Evolutionary conservation across 2,888 invertebrate species (phyloP), one percentile per base, ranked within the genome.

Genomic region (Maniola hyperantus): DNA sequence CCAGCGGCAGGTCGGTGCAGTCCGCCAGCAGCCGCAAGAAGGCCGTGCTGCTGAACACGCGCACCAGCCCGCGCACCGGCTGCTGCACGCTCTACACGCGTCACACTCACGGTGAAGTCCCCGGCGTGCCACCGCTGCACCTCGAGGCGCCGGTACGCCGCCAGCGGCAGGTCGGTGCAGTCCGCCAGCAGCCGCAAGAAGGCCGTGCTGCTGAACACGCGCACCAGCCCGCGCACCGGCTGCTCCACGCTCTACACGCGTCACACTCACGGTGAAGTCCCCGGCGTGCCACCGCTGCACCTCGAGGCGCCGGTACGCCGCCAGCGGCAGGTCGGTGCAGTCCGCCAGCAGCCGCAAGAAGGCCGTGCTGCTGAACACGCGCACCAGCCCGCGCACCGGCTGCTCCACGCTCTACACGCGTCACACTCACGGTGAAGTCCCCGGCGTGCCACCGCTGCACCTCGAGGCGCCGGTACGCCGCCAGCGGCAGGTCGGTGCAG

Each of bases 61-160:
- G n/a, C n/a, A n/a, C n/a, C n/a, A n/a, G n/a, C n/a, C n/a, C n/a
- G n/a, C n/a, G n/a, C n/a, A n/a, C n/a, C n/a, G n/a, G n/a, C n/a
- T n/a, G n/a, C n/a, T n/a, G n/a, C n/a, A n/a, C 6, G 13, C 1
- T 48, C 11, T 18, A 48, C n/a, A 48, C 48, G 6, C 48, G 48
- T n/a, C n/a, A n/a, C 18, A n/a, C 39, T 55, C 39, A 98, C 93
- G 0, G 96, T 95, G 83, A 97, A 98, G 81, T 94, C 94, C 10
- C 96, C 97, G 34, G 95, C 94, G 13, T 91, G 89, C 97, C 97
- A 98, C 73, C 95, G 94, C 83, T 97, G 96, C 68, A 98, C 85
- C 87, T 97, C 96, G 55, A 95, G 93, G 50, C 89, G 88, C 83
- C 93, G 88, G 69, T 83, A 91, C 6, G 93, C 87, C 15, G 84